Percentiles rank a stretch among this genome's conserved stretches.
These are phyloP conservation scores for Pangasius macronema DNA, from an alignment of 2,797 vertebrate species.

Conservation along the genomic window DNA sequence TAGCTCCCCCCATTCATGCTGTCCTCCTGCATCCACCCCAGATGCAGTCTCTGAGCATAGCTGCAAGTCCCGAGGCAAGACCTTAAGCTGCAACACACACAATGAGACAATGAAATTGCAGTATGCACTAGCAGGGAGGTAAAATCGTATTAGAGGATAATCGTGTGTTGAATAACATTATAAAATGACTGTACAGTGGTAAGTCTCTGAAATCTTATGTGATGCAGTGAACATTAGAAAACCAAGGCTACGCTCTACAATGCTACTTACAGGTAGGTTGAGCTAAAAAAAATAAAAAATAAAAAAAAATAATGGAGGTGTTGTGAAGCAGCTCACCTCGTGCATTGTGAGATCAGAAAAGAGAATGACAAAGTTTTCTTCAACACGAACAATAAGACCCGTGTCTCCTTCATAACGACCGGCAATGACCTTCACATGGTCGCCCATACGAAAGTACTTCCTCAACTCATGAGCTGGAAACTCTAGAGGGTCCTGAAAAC, in stretches of 20 bases:
- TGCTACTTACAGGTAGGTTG: background rate
- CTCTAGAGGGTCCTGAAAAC: slow-evolving; percentile 87
- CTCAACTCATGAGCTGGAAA: slow-evolving; percentile 91
- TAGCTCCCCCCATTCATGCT: slow-evolving; percentile 96
- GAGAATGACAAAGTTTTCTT: slow-evolving; percentile 96
- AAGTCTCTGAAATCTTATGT: background rate
- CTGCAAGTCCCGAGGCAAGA: slow-evolving; percentile 91
- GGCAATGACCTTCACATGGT: slow-evolving; percentile 95
- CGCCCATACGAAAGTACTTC: slow-evolving; percentile 95
- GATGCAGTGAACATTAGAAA: background rate
- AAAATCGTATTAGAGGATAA: background rate
- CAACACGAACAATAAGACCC: slow-evolving; percentile 90
- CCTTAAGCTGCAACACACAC: slow-evolving; percentile 81
- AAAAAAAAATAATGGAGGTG: background rate
- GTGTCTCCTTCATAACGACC: slow-evolving; percentile 95
- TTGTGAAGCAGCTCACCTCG: slow-evolving; percentile 73
- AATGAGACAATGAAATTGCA: background rate
- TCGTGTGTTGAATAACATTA: background rate
- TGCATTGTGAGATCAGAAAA: slow-evolving; percentile 98
- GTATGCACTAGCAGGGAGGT: too few species aligned
- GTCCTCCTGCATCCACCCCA: slow-evolving; percentile 90
- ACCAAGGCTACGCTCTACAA: background rate
- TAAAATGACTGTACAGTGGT: too few species aligned
- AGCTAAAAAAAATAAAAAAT: background rate
- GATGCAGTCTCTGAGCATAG: slow-evolving; percentile 95